Evolutionary conservation across 2,113 vertebrate species (phyloP), one percentile per base, ranked within the genome.

Genomic region (Rousettus leschenaultii): DNA sequence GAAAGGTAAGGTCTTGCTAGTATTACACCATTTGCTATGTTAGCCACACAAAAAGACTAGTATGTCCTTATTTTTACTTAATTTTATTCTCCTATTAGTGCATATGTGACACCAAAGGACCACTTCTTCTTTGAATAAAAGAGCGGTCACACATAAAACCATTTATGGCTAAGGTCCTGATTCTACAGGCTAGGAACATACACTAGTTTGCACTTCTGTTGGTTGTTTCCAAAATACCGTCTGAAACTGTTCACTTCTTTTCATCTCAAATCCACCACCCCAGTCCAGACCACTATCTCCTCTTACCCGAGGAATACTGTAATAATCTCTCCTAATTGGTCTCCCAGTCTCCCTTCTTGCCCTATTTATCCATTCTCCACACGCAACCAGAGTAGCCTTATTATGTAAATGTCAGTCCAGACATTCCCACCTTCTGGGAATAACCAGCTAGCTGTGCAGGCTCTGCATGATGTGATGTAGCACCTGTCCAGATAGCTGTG

Each of bases 301-400:
- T 93, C 70, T 94, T 40, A 45, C 33, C n/a, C 4, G 0, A 74
- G 21, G 1, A 33, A n/a, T 22, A 28, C 2, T 1, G 1, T 7
- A 12, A 7, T 4, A 26, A 2, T 8, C 13, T 70, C 35, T 78
- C 13, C 40, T 48, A 28, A 71, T 30, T 35, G 82, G 33, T 2
- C 24, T 53, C n/a, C 24, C 18, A 63, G 40, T 2, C 18, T 45
- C 43, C 0, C 9, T 3, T 28, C 22, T 16, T 0, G 0, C 6
- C 15, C 5, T 1, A 4, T 11, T 13, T 53, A 10, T 24, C 7
- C 45, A 24, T 63, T 77, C n/a, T 51, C 55, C n/a, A 40, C 5
- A 71, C 0, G 26, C 38, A 40, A 8, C 24, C 61, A 80, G 33
- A 66, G n/a, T 26, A 11, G 10, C 43, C 43, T 53, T 73, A 4